phyloP scores from a whole-genome alignment of 2,888 invertebrate genomes.

The Hartigia nigra region DNA sequence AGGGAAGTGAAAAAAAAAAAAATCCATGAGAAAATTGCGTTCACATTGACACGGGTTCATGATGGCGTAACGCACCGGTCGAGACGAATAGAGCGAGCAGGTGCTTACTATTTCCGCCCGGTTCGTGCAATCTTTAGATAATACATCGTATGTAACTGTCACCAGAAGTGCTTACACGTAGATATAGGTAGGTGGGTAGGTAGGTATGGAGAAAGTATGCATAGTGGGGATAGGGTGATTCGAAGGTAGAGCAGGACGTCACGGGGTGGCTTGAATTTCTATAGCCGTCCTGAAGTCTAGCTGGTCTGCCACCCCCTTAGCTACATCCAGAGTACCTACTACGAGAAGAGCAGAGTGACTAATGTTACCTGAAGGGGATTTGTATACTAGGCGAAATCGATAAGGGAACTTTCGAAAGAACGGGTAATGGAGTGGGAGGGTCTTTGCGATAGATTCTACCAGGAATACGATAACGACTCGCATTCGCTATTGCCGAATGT shows the following conservation, averaged over 20 bases:
- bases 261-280: conserved; percentile 1
- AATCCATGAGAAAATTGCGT: neutral
- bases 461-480: neutral
- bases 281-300: conserved; percentile 1
- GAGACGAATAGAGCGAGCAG: conserved; percentile 49
- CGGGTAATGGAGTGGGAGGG: conserved; percentile 37
- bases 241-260: conserved; percentile 5
- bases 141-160: conserved; percentile 64
- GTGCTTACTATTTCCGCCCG: conserved; percentile 59
- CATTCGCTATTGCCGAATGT: conserved; percentile 13
- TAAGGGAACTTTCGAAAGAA: conserved; percentile 39
- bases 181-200: conserved; percentile 31
- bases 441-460: conserved; percentile 30
- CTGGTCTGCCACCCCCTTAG: neutral
- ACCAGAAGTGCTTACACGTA: conserved; percentile 29
- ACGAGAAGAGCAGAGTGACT: conserved; percentile 50
- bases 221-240: conserved; percentile 8
- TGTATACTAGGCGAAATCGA: conserved; percentile 59
- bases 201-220: conserved; percentile 34
- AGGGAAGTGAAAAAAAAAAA: neutral
- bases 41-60: conserved; percentile 5
- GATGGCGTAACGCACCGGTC: conserved; percentile 10
- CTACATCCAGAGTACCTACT: conserved; percentile 2
- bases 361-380: conserved; percentile 58
- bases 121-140: conserved; percentile 59